phyloP scores from a whole-genome alignment of 1,140 invertebrate genomes.

The Oedothorax gibbosus region DNA sequence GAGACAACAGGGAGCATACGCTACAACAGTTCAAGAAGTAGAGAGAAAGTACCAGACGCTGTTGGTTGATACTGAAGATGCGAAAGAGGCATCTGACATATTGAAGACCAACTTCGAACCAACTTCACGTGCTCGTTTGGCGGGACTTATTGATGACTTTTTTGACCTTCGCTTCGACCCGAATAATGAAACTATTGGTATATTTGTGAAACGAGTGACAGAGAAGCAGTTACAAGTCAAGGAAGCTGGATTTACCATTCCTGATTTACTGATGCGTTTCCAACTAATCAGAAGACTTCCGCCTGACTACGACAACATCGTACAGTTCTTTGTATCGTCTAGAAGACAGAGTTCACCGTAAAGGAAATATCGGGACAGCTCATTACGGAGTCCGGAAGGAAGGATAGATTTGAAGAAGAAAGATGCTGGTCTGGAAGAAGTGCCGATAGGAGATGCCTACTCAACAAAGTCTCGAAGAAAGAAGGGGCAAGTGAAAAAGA shows the following conservation, averaged over 20 bases:
- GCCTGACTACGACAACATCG: no score
- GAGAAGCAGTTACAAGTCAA: conserved; percentile 12
- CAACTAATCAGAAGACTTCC: no score
- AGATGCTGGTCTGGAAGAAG: no score
- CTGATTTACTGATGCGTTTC: neutral
- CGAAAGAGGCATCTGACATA: conserved; percentile 6
- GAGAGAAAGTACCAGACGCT: neutral
- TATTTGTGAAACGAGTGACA: neutral
- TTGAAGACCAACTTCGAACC: conserved; percentile 15
- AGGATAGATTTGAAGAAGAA: no score
- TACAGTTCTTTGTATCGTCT: no score
- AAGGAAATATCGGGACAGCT: no score
- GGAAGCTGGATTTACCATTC: neutral
- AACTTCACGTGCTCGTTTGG: neutral
- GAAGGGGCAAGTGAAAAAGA: no score
- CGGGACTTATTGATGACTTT: neutral
- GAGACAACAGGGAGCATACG: neutral
- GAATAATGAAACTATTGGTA: neutral
- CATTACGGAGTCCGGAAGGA: no score
- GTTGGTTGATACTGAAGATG: neutral
- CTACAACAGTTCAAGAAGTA: neutral
- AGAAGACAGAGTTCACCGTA: no score
- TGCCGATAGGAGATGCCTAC: no score
- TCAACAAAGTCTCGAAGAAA: no score
- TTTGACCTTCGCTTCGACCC: neutral